Conservation (phyloP, 2,113 vertebrate species). For the Spea multiplicata region DNA sequence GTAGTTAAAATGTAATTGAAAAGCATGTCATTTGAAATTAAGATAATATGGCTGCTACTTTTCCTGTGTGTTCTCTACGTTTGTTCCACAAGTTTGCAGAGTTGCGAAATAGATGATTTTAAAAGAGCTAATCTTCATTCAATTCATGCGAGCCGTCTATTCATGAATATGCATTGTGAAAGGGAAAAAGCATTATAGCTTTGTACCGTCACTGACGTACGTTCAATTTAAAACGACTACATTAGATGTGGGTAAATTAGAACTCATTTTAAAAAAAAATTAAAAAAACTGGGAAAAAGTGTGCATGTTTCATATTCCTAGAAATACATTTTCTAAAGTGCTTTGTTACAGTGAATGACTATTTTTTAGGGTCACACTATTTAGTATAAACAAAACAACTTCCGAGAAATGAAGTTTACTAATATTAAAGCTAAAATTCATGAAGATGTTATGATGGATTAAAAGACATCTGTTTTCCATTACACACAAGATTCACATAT, state of each 20-base stretch:
- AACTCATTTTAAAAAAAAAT: no score
- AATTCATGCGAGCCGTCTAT: background rate
- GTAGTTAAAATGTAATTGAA: no score
- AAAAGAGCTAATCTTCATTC: background rate
- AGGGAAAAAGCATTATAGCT: background rate
- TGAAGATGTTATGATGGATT: background rate
- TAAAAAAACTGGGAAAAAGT: no score
- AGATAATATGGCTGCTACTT: background rate
- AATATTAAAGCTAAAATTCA: background rate
- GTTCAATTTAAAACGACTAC: no score
- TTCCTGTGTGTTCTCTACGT: background rate
- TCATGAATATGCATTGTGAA: background rate
- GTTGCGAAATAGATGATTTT: background rate
- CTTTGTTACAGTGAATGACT: no score
- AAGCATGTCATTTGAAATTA: background rate
- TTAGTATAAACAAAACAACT: no score
- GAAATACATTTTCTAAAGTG: no score
- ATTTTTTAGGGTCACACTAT: no score
- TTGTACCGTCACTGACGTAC: no score
- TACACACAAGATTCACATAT: background rate
- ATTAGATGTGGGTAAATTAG: no score
- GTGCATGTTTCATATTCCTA: no score
- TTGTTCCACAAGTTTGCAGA: background rate
- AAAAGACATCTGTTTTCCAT: background rate
- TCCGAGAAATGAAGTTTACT: no score